phyloP scores from a whole-genome alignment of 2,797 vertebrate genomes.

The Toxotes lorentzi region DNA sequence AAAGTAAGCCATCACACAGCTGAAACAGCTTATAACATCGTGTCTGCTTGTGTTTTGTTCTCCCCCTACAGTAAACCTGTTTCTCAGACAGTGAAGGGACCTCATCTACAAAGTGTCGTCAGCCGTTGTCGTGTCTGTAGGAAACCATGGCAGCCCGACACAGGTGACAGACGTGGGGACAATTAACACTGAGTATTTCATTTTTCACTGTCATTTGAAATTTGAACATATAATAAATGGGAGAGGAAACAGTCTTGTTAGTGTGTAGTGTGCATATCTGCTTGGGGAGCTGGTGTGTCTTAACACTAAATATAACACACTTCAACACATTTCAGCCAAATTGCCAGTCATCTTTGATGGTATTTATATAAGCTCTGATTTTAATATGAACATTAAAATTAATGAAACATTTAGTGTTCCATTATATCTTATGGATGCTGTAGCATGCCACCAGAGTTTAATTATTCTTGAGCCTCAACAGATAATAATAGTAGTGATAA shows the following conservation, averaged over 20 bases:
- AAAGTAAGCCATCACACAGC: background rate
- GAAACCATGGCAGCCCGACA: slow-evolving; percentile 71
- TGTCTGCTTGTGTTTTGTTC: slow-evolving; percentile 24
- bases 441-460: slow-evolving; percentile 11
- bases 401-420: slow-evolving; percentile 21
- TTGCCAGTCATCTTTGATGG: slow-evolving; percentile 21
- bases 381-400: slow-evolving; percentile 21
- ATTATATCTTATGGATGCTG: slow-evolving; percentile 9
- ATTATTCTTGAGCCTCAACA: slow-evolving; percentile 6
- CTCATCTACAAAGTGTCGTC: slow-evolving; percentile 85
- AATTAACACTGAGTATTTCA: background rate
- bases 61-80: slow-evolving; percentile 85
- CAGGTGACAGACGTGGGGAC: slow-evolving; percentile 9
- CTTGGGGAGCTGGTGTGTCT: background rate
- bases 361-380: slow-evolving; percentile 12
- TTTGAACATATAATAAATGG: background rate
- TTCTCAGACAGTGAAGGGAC: slow-evolving; percentile 88
- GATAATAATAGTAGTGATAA: background rate
- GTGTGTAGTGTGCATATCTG: background rate
- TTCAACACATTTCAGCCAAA: slow-evolving; percentile 2
- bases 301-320: slow-evolving; percentile 20
- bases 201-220: background rate
- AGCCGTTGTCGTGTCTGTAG: slow-evolving; percentile 92
- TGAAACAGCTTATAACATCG: background rate
- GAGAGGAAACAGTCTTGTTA: background rate